phyloP scores from a whole-genome alignment of 2,113 vertebrate genomes.

The Corythornis cristatus region DNA sequence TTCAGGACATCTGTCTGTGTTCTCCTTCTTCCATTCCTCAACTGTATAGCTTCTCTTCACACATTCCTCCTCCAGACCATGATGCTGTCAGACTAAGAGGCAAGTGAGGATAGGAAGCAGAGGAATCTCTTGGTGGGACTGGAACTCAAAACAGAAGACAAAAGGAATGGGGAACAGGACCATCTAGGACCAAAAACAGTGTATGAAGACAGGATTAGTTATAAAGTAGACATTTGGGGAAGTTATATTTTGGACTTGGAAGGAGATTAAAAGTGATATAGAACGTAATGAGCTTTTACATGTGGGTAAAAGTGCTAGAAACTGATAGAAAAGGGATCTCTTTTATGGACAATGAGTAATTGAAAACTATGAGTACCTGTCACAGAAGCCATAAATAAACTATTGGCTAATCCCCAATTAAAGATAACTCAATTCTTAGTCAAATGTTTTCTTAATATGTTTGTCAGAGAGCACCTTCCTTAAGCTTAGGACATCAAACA shows the following conservation, averaged over 20 bases:
- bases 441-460: background rate
- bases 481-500: background rate
- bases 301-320: background rate
- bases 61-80: background rate
- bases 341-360: background rate
- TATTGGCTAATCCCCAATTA: background rate
- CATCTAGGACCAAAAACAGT: background rate
- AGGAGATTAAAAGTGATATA: background rate
- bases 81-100: background rate
- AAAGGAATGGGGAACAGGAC: background rate
- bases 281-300: background rate
- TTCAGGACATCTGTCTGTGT: background rate
- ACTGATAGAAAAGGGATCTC: background rate
- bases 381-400: background rate
- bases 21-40: background rate
- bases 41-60: background rate
- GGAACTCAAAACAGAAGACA: background rate
- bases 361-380: background rate
- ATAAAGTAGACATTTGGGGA: background rate
- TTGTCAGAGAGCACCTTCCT: background rate
- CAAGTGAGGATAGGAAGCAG: background rate
- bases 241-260: background rate
- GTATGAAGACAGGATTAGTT: background rate
- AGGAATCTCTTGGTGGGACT: background rate
- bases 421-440: background rate